A percentile compares a stretch with the other conserved stretches of the same genome.
Evolutionary conservation across 2,888 invertebrate species (phyloP).

Genomic region (Empis livida): DNA sequence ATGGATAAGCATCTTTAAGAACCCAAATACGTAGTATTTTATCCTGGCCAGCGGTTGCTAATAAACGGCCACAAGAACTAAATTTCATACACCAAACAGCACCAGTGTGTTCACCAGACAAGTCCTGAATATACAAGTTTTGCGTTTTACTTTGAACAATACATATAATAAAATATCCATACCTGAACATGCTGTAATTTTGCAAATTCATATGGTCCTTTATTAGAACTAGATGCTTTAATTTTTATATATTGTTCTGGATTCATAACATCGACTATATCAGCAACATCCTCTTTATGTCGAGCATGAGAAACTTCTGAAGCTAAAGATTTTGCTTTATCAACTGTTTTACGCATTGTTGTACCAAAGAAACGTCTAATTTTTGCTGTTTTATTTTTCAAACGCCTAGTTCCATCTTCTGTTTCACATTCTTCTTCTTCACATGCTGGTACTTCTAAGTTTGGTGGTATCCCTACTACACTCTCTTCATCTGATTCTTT

Average conservation of each 20-base stretch:
- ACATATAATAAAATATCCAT: background rate
- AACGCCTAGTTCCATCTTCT: constrained; percentile 32
- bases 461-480: constrained; percentile 43
- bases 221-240: constrained; percentile 90
- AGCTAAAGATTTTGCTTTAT: constrained; percentile 79
- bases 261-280: constrained; percentile 69
- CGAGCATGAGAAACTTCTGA: constrained; percentile 80
- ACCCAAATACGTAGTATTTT: constrained; percentile 91
- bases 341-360: constrained; percentile 82
- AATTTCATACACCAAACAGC: constrained; percentile 99
- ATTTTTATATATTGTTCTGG: constrained; percentile 73
- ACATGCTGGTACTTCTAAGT: constrained; percentile 29
- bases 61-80: constrained; percentile 83
- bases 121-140: constrained; percentile 41
- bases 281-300: constrained; percentile 74
- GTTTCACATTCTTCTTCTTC: constrained; percentile 37
- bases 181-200: constrained; percentile 80
- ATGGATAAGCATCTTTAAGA: constrained; percentile 72
- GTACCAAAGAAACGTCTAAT: constrained; percentile 73
- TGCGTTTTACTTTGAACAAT: background rate
- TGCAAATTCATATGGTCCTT: constrained; percentile 94
- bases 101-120: constrained; percentile 73
- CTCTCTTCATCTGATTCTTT: constrained; percentile 70
- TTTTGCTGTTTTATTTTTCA: constrained; percentile 42
- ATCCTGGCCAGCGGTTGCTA: constrained; percentile 97